phyloP scores from a whole-genome alignment of 2,113 vertebrate species.

The Holacanthus passer region DNA sequence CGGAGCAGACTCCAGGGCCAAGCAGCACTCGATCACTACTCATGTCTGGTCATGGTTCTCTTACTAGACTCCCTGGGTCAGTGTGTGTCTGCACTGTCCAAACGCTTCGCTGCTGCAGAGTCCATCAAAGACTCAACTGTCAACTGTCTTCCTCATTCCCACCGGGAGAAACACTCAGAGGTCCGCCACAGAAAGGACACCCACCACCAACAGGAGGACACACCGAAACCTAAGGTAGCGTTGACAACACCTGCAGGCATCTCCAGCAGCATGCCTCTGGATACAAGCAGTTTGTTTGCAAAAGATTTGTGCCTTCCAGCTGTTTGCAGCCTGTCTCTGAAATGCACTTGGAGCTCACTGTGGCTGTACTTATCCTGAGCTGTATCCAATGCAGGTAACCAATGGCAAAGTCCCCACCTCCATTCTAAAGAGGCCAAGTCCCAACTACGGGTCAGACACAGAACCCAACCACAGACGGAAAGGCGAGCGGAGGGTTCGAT shows the following conservation, averaged over 20 bases:
- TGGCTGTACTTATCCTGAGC: background rate
- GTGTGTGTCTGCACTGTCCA: slow-evolving; percentile 84
- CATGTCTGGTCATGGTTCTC: slow-evolving; percentile 59
- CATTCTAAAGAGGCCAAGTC: slow-evolving; percentile 87
- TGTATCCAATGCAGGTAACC: slow-evolving; percentile 66
- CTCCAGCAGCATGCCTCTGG: background rate
- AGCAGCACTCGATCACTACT: slow-evolving; percentile 8
- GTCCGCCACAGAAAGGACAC: slow-evolving; percentile 81
- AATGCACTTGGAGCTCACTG: background rate
- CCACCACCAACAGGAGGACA: slow-evolving; percentile 74
- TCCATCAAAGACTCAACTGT: slow-evolving; percentile 74
- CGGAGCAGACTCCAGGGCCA: background rate
- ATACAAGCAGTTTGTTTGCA: slow-evolving; percentile 11
- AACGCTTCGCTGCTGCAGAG: slow-evolving; percentile 80
- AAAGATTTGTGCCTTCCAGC: background rate
- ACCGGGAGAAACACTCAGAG: slow-evolving; percentile 82
- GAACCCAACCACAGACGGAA: slow-evolving; percentile 78
- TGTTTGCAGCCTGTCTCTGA: slow-evolving; percentile 1
- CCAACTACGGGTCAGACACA: slow-evolving; percentile 55
- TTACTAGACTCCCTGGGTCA: slow-evolving; percentile 84
- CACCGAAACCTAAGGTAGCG: slow-evolving; percentile 82
- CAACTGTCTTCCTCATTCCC: slow-evolving; percentile 75
- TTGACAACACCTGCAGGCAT: background rate
- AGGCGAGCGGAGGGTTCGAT: slow-evolving; percentile 88
- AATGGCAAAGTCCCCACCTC: slow-evolving; percentile 86